These are phyloP conservation scores for Campoplex nolae DNA, from an alignment of 2,888 invertebrate genomes.

Conservation along the genomic window DNA sequence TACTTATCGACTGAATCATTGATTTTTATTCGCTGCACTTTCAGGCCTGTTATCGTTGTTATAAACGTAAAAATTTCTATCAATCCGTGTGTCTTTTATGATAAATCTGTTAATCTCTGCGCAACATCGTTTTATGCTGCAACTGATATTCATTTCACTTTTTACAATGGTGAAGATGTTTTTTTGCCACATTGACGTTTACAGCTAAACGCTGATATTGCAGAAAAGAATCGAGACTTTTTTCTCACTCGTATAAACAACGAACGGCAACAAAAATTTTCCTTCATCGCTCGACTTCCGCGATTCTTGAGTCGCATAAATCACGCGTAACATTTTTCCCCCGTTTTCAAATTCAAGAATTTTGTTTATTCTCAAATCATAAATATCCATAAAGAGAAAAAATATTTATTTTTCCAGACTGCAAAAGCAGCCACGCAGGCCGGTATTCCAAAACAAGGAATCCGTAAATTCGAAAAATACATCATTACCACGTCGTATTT, in stretches of 20 bases:
- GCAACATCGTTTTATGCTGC: no score
- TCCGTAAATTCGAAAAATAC: conserved; percentile 1
- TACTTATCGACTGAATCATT: conserved; percentile 12
- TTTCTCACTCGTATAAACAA: background rate
- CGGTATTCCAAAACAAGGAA: background rate
- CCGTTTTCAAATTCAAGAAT: background rate
- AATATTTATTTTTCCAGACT: conserved; percentile 1
- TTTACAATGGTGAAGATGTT: background rate
- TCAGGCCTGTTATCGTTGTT: conserved; percentile 7
- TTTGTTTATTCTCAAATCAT: background rate
- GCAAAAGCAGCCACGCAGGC: background rate
- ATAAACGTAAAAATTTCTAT: conserved; percentile 29
- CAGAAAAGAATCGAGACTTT: background rate
- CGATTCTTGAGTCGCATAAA: conserved; percentile 7
- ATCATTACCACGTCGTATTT: conserved; percentile 7
- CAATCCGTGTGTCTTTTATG: background rate
- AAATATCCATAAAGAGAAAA: conserved; percentile 1
- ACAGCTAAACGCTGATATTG: background rate
- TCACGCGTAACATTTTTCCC: background rate
- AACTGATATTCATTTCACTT: no score
- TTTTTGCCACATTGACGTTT: conserved; percentile 1
- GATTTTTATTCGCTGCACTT: background rate
- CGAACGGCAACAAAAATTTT: background rate
- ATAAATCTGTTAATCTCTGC: no score
- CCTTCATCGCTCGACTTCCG: background rate